Evolutionary conservation across 2,797 vertebrate genomes (phyloP).

Genomic region (Loriculus beryllinus): DNA sequence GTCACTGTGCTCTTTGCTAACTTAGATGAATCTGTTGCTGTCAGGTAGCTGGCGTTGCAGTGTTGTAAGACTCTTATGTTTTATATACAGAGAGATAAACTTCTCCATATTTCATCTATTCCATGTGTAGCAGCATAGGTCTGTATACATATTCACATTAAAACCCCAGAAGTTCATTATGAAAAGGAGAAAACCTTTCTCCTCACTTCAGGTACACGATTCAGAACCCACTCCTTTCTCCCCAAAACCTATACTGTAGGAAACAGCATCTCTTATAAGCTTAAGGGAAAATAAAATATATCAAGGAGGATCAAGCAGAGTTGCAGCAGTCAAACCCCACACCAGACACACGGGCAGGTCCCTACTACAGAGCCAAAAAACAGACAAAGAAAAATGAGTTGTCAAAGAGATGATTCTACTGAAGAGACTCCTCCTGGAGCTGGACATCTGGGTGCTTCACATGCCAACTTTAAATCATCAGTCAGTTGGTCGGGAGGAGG

Average conservation of each 20-base stretch:
- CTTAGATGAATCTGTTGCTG: neutral
- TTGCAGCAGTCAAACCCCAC: constrained; percentile 32
- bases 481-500: neutral
- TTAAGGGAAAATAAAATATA: constrained; percentile 34
- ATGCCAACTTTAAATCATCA: constrained; percentile 43
- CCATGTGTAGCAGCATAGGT: fast-evolving
- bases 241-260: neutral
- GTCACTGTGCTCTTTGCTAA: neutral
- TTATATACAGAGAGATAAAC: neutral
- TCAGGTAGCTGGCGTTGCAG: neutral
- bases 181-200: neutral
- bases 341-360: constrained; percentile 35
- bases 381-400: constrained; percentile 68
- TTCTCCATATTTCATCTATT: neutral
- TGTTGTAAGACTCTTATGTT: neutral
- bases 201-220: neutral
- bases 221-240: neutral
- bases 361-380: constrained; percentile 58
- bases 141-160: neutral
- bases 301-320: constrained; percentile 39
- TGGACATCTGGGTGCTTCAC: constrained; percentile 61
- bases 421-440: constrained; percentile 65
- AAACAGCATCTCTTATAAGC: neutral
- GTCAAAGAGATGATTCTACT: constrained; percentile 59
- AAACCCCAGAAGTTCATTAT: neutral